A percentile compares a stretch with the other conserved stretches of the same genome.
Evolutionary conservation across 2,797 vertebrate species (phyloP).

Genomic region (Dendrocincla tyrannina): DNA sequence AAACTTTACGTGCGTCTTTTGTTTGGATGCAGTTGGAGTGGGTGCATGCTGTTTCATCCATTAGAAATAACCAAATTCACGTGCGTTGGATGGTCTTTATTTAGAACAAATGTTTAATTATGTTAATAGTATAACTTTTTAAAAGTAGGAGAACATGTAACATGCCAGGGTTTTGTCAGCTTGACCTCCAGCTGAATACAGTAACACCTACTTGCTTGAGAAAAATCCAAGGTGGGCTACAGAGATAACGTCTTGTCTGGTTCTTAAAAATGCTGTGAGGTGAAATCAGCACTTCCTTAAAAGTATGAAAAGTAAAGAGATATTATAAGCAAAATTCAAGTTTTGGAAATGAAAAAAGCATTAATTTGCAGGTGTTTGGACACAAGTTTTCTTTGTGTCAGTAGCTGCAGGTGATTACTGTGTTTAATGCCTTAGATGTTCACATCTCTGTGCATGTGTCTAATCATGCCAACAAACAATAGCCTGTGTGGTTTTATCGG

Average conservation of each 20-base stretch:
- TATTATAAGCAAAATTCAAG: not conserved
- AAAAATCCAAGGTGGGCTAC: not conserved
- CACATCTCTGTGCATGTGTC: accelerated
- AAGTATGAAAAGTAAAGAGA: not conserved
- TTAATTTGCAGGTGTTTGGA: not conserved
- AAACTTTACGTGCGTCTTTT: not conserved
- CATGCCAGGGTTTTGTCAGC: not conserved
- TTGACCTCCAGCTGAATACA: not conserved
- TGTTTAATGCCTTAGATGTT: not conserved
- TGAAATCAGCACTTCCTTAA: not conserved
- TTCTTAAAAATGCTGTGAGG: not conserved
- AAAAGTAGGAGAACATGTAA: not conserved
- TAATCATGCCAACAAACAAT: not conserved
- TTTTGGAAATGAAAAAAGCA: not conserved
- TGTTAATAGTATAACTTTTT: not conserved
- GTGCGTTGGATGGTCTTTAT: not conserved
- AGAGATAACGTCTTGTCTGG: not conserved
- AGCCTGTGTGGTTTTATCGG: not conserved
- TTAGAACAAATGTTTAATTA: not conserved
- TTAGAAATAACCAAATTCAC: not conserved
- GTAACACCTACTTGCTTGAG: not conserved
- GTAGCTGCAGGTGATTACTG: not conserved
- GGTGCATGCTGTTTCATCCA: not conserved
- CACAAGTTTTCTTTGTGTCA: not conserved
- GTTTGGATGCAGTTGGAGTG: not conserved